Evolutionary conservation across 2,113 vertebrate genomes (phyloP), one percentile per base, ranked within the genome.

Genomic region (Rhea americana): DNA sequence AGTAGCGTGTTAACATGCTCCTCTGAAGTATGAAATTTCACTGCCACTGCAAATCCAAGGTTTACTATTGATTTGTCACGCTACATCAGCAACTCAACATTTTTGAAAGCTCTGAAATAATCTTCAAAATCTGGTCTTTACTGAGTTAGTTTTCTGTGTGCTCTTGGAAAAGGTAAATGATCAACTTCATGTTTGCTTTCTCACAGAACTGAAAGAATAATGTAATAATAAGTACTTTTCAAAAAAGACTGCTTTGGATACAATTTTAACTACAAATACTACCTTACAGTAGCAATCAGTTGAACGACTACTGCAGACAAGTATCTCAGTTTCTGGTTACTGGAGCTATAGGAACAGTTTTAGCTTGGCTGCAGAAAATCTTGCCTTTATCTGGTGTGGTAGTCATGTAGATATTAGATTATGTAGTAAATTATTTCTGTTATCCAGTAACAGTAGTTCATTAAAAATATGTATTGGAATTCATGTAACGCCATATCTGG

Each of bases 81-180:
- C 15, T 77, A 2, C 1, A 0, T 18, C 30, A 0, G 2, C 13
- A 81, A 26, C 71, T 74, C 2, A 2, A 63, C 1, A 1, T 63
- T 90, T 95, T 90, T 65, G 28, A 41, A 59, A 90, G 37, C 24
- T 74, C 14, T 51, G 56, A 84, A 86, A 32, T 91, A 35, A 19
- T 30, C 39, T 86, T 90, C 51, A 75, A 28, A 87, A 56, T 58
- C 24, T 18, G 13, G 1, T 87, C 88, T 86, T 89, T 39, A 63
- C 8, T 75, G 41, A 45, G 8, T 41, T 78, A 71, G 9, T 18
- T 79, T 89, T 89, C 9, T 55, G 0, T 51, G 45, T 75, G 51
- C 47, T 50, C 30, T 58, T 79, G 53, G 30, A 48, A 67, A 85
- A 80, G 56, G 9, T 32, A 78, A 53, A 68, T 45, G 2, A 45